Percentiles rank a stretch among this genome's conserved stretches.
Evolutionary conservation across 2,113 vertebrate species (phyloP).

Genomic region (Alouatta palliata): DNA sequence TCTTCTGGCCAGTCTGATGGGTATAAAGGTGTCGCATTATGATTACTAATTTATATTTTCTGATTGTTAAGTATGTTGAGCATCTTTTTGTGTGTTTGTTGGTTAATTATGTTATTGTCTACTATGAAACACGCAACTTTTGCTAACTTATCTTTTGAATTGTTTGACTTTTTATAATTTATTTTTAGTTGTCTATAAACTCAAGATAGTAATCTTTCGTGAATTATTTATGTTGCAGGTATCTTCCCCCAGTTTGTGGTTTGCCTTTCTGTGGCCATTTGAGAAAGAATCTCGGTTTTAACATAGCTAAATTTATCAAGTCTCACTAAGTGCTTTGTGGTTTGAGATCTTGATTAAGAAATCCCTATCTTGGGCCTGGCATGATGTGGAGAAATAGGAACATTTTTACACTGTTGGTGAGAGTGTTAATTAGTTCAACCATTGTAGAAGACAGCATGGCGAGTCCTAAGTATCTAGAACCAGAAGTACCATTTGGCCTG

Average conservation of each 20-base stretch:
- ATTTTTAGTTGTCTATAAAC: background rate
- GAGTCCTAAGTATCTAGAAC: too few species aligned
- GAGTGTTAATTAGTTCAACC: too few species aligned
- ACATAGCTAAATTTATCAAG: background rate
- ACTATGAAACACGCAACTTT: background rate
- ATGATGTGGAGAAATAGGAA: too few species aligned
- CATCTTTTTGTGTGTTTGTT: background rate
- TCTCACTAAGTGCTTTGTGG: background rate
- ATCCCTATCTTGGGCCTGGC: too few species aligned
- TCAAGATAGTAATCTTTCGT: background rate
- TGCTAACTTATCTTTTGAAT: background rate
- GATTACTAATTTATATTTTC: background rate
- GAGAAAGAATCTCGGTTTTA: background rate
- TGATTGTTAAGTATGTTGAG: background rate
- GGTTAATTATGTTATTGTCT: background rate
- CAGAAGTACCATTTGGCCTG: too few species aligned
- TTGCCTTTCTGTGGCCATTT: background rate
- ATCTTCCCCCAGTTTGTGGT: background rate
- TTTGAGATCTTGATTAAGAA: background rate
- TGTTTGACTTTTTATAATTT: background rate
- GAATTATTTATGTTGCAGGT: background rate
- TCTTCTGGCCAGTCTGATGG: background rate
- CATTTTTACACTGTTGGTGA: too few species aligned
- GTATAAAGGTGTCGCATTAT: background rate
- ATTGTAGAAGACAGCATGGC: too few species aligned